Evolutionary conservation across 2,888 invertebrate species (phyloP), one percentile per base, ranked within the genome.

Genomic region (Melieria omissa): DNA sequence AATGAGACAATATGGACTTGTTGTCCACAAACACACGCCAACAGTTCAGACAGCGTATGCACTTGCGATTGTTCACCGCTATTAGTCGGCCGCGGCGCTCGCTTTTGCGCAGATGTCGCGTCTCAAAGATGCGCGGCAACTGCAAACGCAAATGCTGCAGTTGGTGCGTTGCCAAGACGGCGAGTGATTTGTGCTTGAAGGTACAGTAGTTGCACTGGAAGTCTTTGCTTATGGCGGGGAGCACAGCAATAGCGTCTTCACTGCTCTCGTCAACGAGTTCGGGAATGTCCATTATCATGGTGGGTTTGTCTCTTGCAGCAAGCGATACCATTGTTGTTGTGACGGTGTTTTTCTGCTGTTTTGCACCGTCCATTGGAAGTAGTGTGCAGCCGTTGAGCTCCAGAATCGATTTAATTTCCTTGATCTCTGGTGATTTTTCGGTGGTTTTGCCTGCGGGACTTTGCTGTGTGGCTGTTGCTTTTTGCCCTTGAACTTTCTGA

Each of bases 1-100:
- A 84, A 49, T 84, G 84, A 47, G 82, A 78, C 0, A 83, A 73
- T 46, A 84, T 82, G 1, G 78, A 77, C 64, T 79, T 79, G 65
- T 83, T 81, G 71, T 81, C 80, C 4, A 74, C 75, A 73, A 81
- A 81, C 52, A 83, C 72, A 14, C 80, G 80, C 81, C 80, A 82
- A 72, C 84, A 84, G 65, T 83, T 84, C 4, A 82, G 71, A 69
- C 84, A 84, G 8, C 83, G 80, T 73, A 83, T 81, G 60, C 78
- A 80, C 71, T 82, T 81, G 44, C 77, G 78, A 42, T 79, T 75
- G 7, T 79, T 79, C 5, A 81, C 64, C 8, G 73, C 73, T 58
- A 82, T 80, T 9, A 82, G 73, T 4, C 81, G 80, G 3, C 82
- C 82, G 1, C 81, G 79, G 10, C 82, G 79, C 45, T 77, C 55